Conservation (phyloP, 23 tunicate species). For the Ascidia mentula region DNA sequence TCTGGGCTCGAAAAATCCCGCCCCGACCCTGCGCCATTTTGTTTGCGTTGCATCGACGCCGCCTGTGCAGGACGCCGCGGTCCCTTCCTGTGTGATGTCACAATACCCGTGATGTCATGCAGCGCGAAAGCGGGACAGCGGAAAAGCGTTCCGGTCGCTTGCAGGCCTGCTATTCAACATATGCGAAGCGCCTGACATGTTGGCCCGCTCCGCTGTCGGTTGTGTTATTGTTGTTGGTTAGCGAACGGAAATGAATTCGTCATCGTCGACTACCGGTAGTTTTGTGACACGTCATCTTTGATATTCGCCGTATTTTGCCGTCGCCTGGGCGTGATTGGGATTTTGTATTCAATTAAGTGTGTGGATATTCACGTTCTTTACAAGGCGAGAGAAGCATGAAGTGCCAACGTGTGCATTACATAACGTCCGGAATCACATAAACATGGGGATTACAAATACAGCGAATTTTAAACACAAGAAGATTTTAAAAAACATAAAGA, state of each 20-base stretch:
- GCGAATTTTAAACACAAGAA: too few species aligned
- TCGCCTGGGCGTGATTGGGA: too few species aligned
- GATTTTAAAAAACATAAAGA: too few species aligned
- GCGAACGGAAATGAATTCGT: slow-evolving; percentile 4
- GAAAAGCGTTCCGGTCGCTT: neutral
- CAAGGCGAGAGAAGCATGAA: too few species aligned
- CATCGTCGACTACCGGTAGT: neutral
- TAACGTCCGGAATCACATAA: too few species aligned
- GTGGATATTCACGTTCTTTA: too few species aligned
- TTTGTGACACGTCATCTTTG: neutral
- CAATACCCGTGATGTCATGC: neutral
- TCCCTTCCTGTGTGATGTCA: neutral
- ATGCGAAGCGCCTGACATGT: neutral
- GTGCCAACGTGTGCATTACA: too few species aligned
- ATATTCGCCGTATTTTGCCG: too few species aligned
- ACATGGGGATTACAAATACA: too few species aligned
- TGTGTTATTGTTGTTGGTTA: neutral
- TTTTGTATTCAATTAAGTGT: too few species aligned
- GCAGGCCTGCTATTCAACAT: neutral
- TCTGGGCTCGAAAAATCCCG: neutral
- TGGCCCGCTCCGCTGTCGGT: neutral
- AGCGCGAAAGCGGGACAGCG: slow-evolving; percentile 1
- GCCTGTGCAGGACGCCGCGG: neutral
- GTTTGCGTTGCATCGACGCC: neutral
- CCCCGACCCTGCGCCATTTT: neutral